Percentiles rank a stretch among this genome's conserved stretches.
These are phyloP conservation scores for Chloroceryle inda DNA, from an alignment of 2,797 vertebrate genomes.

Conservation along the genomic window DNA sequence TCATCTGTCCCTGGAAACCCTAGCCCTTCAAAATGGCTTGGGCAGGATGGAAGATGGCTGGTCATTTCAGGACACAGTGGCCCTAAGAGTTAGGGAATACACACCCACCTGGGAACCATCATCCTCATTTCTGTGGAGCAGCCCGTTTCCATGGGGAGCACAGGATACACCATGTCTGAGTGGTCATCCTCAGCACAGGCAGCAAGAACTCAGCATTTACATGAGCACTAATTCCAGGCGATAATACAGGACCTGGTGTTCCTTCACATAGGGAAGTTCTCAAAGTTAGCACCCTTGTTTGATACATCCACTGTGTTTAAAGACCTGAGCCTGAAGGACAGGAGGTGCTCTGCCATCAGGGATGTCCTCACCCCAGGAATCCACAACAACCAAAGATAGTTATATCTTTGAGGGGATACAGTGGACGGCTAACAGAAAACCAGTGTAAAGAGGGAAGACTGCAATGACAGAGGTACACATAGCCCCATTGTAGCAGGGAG, in stretches of 20 bases:
- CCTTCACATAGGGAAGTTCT: neutral
- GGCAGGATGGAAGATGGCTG: neutral
- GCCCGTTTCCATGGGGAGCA: neutral
- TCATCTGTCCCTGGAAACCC: neutral
- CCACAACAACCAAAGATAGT: neutral
- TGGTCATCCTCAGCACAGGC: neutral
- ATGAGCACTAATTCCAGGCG: neutral
- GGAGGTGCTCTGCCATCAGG: neutral
- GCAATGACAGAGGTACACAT: neutral
- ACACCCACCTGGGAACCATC: neutral
- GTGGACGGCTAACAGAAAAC: neutral
- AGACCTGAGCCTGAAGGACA: neutral
- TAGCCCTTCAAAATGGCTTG: neutral
- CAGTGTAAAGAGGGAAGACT: neutral
- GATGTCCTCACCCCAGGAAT: neutral
- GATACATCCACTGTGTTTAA: neutral
- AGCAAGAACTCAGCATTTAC: neutral
- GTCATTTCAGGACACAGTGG: neutral
- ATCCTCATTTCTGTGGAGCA: neutral
- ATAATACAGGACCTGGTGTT: neutral
- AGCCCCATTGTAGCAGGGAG: neutral
- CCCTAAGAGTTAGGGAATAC: neutral
- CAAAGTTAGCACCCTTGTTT: neutral
- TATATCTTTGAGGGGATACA: neutral
- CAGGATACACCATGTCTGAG: neutral